These are phyloP conservation scores for Cylindroiulus punctatus DNA, from an alignment of 2,888 invertebrate species.

Conservation along the genomic window DNA sequence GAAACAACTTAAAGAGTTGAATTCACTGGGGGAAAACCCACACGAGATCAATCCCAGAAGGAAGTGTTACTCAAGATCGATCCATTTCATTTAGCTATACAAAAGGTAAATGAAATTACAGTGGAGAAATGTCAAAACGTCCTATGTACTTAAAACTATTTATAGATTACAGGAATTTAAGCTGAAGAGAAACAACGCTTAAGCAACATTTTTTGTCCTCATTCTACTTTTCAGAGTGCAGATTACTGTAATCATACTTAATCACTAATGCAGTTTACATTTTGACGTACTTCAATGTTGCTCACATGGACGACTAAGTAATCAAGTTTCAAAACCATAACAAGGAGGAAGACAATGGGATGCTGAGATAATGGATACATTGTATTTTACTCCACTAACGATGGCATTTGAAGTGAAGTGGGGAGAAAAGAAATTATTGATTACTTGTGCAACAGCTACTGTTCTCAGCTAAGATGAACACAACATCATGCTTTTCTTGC, in stretches of 20 bases:
- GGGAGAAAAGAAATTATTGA: not conserved
- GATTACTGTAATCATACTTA: not conserved
- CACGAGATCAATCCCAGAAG: not conserved
- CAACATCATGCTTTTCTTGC: not conserved
- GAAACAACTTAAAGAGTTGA: no score
- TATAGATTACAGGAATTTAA: not conserved
- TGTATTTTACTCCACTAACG: not conserved
- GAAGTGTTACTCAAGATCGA: not conserved
- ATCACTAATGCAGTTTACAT: slow-evolving; percentile 12
- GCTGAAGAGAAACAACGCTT: not conserved
- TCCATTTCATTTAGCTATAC: not conserved
- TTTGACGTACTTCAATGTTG: not conserved
- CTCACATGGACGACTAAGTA: not conserved
- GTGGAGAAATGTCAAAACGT: not conserved
- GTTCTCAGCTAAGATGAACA: not conserved
- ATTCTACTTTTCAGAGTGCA: not conserved
- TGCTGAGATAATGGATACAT: not conserved
- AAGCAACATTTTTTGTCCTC: not conserved
- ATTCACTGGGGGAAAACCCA: not conserved
- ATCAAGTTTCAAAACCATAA: not conserved
- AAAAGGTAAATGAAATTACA: not conserved
- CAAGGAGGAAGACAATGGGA: slow-evolving; percentile 10
- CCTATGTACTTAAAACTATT: not conserved
- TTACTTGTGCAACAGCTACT: not conserved
- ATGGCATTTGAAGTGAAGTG: not conserved